phyloP scores from a whole-genome alignment of 1,140 invertebrate species.

The Helicorthomorpha holstii region DNA sequence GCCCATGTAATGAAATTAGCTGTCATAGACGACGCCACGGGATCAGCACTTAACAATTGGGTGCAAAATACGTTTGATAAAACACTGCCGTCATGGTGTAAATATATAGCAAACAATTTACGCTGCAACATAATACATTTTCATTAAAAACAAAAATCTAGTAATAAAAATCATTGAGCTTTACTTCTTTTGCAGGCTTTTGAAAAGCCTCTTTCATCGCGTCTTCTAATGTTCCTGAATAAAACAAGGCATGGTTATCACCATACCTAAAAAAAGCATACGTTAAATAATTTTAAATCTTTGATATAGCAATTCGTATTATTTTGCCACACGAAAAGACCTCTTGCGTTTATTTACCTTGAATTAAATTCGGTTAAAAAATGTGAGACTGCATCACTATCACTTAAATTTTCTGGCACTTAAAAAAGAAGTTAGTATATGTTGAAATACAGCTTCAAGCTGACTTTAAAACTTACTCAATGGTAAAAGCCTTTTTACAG shows the following conservation, averaged over 20 bases:
- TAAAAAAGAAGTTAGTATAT: constrained; percentile 15
- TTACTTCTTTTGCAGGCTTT: constrained; percentile 65
- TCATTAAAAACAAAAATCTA: constrained; percentile 2
- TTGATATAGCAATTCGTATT: too few species aligned
- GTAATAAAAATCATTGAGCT: constrained; percentile 10
- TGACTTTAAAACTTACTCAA: constrained; percentile 40
- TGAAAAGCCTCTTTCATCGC: constrained; percentile 68
- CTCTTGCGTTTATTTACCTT: constrained; percentile 21
- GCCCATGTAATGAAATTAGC: constrained; percentile 83
- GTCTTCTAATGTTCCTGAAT: constrained; percentile 71
- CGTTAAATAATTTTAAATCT: too few species aligned
- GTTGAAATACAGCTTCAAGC: background rate
- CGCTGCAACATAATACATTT: constrained; percentile 42
- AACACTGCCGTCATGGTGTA: constrained; percentile 86
- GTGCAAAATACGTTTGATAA: constrained; percentile 91
- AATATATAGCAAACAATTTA: constrained; percentile 76
- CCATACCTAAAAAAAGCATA: constrained; percentile 48
- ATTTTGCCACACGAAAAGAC: too few species aligned
- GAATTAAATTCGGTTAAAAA: constrained; percentile 69
- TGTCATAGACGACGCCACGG: constrained; percentile 65
- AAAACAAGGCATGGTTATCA: constrained; percentile 68
- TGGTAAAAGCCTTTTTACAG: constrained; percentile 48
- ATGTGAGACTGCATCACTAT: constrained; percentile 64
- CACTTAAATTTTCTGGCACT: constrained; percentile 74
- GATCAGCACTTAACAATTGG: constrained; percentile 74